phyloP scores from a whole-genome alignment of 2,113 vertebrate genomes.

The Jaculus jaculus region DNA sequence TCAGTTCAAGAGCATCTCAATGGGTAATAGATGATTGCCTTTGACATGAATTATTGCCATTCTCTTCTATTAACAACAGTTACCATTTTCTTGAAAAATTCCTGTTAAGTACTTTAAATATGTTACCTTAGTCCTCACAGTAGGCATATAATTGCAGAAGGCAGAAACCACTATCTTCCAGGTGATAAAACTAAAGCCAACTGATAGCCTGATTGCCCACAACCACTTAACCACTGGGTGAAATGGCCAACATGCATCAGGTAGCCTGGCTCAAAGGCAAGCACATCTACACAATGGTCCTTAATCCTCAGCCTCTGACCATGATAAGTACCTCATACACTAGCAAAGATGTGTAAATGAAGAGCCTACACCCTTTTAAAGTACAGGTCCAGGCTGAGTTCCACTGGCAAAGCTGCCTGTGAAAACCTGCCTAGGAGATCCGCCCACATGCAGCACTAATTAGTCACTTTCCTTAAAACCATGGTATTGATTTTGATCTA shows the following conservation, averaged over 20 bases:
- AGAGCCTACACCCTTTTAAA: not conserved
- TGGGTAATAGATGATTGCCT: conserved; percentile 5
- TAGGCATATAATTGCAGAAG: not conserved
- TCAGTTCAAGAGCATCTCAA: not conserved
- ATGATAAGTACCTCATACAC: not conserved
- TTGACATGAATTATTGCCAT: conserved; percentile 1
- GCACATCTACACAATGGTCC: not conserved
- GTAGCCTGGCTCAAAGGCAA: not conserved
- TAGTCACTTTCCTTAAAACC: conserved; percentile 39
- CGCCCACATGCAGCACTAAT: conserved; percentile 53
- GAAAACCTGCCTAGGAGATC: conserved; percentile 60
- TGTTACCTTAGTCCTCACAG: not conserved
- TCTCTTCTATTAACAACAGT: conserved; percentile 26
- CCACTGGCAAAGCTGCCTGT: conserved; percentile 43
- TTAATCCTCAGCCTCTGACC: not conserved
- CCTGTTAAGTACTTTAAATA: conserved; percentile 1
- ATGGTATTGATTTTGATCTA: conserved; percentile 46
- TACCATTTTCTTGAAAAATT: conserved; percentile 21
- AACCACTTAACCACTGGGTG: not conserved
- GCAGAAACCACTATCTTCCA: conserved; percentile 33
- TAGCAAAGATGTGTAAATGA: conserved; percentile 15
- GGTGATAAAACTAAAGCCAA: not conserved
- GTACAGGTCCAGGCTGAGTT: conserved; percentile 59
- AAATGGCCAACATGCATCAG: not conserved
- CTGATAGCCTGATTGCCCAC: not conserved